Base-by-base conservation (phyloP, 2,113 vertebrate genomes). In the Pavo muticus region DNA sequence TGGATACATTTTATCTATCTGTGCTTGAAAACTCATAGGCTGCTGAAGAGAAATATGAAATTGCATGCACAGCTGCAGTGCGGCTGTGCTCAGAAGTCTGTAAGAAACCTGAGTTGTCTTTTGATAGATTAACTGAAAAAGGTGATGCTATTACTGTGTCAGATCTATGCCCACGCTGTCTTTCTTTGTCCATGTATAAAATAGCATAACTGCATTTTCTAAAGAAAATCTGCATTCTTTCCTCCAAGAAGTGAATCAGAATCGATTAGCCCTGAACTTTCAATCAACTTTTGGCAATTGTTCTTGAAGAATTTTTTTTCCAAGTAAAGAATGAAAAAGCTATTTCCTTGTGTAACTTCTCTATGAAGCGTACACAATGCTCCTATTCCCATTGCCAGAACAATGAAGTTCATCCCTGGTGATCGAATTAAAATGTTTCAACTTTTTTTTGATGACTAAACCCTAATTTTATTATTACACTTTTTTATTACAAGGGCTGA, bases 1-100 rank as follows among this genome's bases (percentile, higher is more conserved):
- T 96, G 96, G 87, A 9, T 90, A 13, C 86, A 82, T 61, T 94
- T 96, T 45, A 57, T 88, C 7, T 94, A 82, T 67, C 69, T 88
- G 44, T 79, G 95, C 14, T 83, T 65, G 27, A 72, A 2, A 17
- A 45, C 39, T 1, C 48, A 68, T 4, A 83, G 94, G 39, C 50
- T 96, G 3, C 91, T 91, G 12, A 89, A 47, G 25, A 72, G 80
- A 40, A 71, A 88, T 37, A 42, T 2, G 3, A 94, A 73, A 81
- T 52, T 96, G 95, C 42, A 60, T 0, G 14, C 14, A 10, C 25
- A 60, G 29, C 70, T 97, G 80, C 97, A 92, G 84, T 45, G 44
- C 32, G 97, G 90, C 68, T 74, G 52, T 0, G 44, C 87, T 84
- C 60, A 14, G 5, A 39, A 81, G 8, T 64, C 79, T 87, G 82